Evolutionary conservation across 2,113 vertebrate genomes (phyloP).

Genomic region (Saguinus midas): DNA sequence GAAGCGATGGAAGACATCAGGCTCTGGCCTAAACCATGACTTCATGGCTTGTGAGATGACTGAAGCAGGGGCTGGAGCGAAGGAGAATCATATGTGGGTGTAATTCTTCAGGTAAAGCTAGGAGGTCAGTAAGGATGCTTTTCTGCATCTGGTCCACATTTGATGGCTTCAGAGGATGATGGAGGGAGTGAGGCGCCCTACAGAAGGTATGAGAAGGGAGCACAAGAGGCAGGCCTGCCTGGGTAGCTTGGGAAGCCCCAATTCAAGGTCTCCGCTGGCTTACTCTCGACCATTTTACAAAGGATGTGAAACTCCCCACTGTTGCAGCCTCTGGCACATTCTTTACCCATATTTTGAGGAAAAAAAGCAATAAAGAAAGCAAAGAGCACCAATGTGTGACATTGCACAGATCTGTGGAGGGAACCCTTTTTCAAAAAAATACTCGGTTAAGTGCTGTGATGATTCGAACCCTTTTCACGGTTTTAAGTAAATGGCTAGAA

Average conservation of each 20-base stretch:
- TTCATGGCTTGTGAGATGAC: neutral
- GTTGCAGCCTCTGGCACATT: neutral
- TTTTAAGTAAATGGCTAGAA: constrained; percentile 42
- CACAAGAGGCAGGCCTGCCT: neutral
- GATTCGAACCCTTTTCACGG: neutral
- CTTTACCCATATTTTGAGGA: neutral
- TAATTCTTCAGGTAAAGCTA: neutral
- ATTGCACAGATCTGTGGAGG: neutral
- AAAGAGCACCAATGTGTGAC: neutral
- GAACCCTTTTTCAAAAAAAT: neutral
- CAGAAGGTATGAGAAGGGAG: neutral
- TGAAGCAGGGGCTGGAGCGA: neutral
- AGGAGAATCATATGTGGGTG: neutral
- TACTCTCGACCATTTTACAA: neutral
- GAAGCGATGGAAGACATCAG: constrained; percentile 46
- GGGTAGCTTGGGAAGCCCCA: neutral
- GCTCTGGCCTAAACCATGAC: constrained; percentile 6
- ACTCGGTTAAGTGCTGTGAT: neutral
- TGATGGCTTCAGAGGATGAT: neutral
- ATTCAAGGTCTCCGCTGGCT: neutral
- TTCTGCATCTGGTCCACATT: constrained; percentile 12
- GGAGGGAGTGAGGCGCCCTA: neutral
- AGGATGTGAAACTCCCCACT: neutral
- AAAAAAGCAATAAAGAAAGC: neutral
- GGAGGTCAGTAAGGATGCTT: neutral